These are phyloP conservation scores for Brachionus calyciflorus DNA, from an alignment of 1,140 invertebrate species.

Conservation along the genomic window DNA sequence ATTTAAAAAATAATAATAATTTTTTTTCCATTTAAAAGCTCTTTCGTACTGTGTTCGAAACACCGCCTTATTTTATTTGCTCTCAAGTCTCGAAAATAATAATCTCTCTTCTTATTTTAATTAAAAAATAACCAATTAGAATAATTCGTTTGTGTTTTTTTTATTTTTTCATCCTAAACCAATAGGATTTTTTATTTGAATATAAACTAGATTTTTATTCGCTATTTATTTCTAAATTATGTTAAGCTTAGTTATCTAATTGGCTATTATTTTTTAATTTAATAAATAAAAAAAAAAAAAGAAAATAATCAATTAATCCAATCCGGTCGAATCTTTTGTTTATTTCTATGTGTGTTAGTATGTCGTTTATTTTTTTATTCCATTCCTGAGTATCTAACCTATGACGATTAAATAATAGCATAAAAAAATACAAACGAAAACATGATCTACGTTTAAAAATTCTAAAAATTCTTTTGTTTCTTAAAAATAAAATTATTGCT, in stretches of 20 bases:
- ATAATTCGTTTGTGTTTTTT: neutral
- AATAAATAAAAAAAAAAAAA: too few relatives aligned
- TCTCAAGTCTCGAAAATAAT: too few relatives aligned
- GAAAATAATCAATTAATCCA: too few relatives aligned
- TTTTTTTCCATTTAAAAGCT: constrained; percentile 32
- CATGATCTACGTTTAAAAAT: too few relatives aligned
- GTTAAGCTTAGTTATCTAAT: neutral
- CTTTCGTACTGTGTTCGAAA: constrained; percentile 11
- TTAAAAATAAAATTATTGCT: neutral
- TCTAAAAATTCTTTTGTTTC: too few relatives aligned
- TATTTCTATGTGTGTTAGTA: too few relatives aligned
- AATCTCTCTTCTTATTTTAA: constrained; percentile 35
- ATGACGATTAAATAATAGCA: too few relatives aligned
- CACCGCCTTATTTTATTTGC: constrained; percentile 20
- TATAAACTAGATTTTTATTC: neutral
- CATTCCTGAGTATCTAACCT: too few relatives aligned
- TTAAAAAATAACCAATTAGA: constrained; percentile 35
- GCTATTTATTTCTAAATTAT: neutral
- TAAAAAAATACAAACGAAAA: neutral
- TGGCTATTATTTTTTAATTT: neutral
- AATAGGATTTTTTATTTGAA: neutral
- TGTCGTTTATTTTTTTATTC: too few relatives aligned
- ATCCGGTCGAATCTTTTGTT: too few relatives aligned
- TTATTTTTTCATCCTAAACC: neutral
- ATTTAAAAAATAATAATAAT: constrained; percentile 22